Base-by-base conservation (phyloP, 2,888 invertebrate genomes). In the Cremastinae sp. region DNA sequence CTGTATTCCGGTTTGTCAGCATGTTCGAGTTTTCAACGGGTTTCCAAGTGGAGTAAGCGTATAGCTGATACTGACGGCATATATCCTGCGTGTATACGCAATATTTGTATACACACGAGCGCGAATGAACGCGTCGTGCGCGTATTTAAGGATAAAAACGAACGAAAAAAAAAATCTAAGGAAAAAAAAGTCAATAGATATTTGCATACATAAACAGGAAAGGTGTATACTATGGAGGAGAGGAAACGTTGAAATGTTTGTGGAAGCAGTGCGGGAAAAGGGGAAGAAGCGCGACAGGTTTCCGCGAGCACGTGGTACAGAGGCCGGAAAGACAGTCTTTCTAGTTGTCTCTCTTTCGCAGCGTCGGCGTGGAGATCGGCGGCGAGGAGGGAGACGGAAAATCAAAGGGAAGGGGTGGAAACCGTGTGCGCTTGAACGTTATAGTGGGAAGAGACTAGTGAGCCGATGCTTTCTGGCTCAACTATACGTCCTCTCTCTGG, bases 251-350 rank as follows among this genome's bases (percentile, higher is more conserved):
- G 18, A 14, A 58, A 68, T 58, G 58, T 58, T 49, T 58, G 49
- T 37, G 16, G 10, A 49, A 49, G 58, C 73, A 56, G 58, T 12
- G 43, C 72, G 76, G 4, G 41, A 59, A 69, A 76, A 59, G 28
- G 76, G 51, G 61, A 62, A 80, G 74, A 77, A 81, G 82, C 82
- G 83, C 86, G 86, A 86, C 86, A 86, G 84, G 86, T 86, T 86
- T 83, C 83, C 81, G 76, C 64, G 80, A 73, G 79, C 79, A 80
- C 80, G 79, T 81, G 79, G 78, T 78, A 79, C 69, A 78, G 79
- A 75, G 75, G 65, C 62, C 74, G 64, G 71, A 53, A 55, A 78
- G 75, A 71, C 81, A 70, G 66, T 70, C 20, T 58, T 10, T 20
- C 35, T 43, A 53, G 22, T 28, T n/a, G 28, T 47, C 56, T 37